A percentile compares a stretch with the other conserved stretches of the same genome.
These are phyloP conservation scores for Pygocentrus nattereri DNA, from an alignment of 2,797 vertebrate genomes.

Conservation along the genomic window DNA sequence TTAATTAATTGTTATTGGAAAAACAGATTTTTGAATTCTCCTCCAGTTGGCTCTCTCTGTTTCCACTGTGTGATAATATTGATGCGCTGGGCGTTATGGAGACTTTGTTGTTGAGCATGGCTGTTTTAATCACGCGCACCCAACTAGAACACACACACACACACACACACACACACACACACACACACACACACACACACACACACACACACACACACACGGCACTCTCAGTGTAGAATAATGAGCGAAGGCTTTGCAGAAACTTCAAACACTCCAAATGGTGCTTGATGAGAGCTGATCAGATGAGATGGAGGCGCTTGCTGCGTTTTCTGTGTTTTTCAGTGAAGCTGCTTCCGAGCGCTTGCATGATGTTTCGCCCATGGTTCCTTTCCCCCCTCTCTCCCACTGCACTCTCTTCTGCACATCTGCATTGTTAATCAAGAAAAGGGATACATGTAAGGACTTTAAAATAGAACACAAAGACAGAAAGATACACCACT, in stretches of 20 bases:
- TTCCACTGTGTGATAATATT: slow-evolving; percentile 48
- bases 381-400: neutral
- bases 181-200: slow-evolving; percentile 29
- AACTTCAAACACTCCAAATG: slow-evolving; percentile 47
- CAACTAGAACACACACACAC: slow-evolving; percentile 30
- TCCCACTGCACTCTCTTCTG: neutral
- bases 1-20: slow-evolving; percentile 61
- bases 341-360: slow-evolving; percentile 14
- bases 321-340: neutral
- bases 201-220: slow-evolving; percentile 47
- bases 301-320: neutral
- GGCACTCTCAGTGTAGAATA: slow-evolving; percentile 35
- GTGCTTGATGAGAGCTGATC: slow-evolving; percentile 31
- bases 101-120: slow-evolving; percentile 44
- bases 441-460: neutral
- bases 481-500: neutral
- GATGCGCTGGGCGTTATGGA: slow-evolving; percentile 44
- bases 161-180: slow-evolving; percentile 44
- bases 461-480: neutral
- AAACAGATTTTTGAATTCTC: slow-evolving; percentile 53
- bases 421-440: neutral
- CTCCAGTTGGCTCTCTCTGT: slow-evolving; percentile 28
- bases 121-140: slow-evolving; percentile 46
- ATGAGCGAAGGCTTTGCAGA: slow-evolving; percentile 41
- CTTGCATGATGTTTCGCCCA: slow-evolving; percentile 12